Percentiles rank a stretch among this genome's conserved stretches.
Evolutionary conservation across 2,888 invertebrate genomes (phyloP).

Genomic region (Brachylomia viminalis): DNA sequence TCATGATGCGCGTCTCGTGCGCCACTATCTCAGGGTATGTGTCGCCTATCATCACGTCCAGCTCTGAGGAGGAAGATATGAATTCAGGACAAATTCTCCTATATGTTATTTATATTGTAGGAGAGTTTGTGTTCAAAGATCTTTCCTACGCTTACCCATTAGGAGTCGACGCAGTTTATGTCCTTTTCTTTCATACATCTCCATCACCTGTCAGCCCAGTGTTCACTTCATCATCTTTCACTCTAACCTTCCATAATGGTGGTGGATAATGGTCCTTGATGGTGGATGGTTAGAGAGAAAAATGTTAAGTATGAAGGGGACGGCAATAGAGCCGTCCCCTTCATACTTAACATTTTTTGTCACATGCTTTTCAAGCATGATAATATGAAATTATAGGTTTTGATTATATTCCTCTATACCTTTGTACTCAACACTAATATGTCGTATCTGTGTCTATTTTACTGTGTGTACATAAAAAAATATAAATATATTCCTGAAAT

Average conservation of each 20-base stretch:
- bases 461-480: no score
- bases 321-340: no score
- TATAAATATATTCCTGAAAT: no score
- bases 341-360: neutral
- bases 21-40: slow-evolving; percentile 94
- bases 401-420: no score
- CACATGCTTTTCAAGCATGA: neutral
- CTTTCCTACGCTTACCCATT: neutral
- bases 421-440: no score
- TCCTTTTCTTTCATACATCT: neutral
- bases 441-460: no score
- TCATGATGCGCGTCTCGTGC: slow-evolving; percentile 94
- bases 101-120: no score
- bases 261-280: no score
- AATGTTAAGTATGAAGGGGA: no score
- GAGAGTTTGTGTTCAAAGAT: neutral
- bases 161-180: no score
- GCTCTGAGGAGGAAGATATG: slow-evolving; percentile 84
- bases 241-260: no score
- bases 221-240: neutral
- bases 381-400: neutral
- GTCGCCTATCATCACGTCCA: slow-evolving; percentile 95
- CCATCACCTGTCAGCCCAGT: neutral
- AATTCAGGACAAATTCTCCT: neutral
- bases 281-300: no score